Percentiles rank a stretch among this genome's conserved stretches.
Evolutionary conservation across 2,888 invertebrate species (phyloP).

Genomic region (Lasioglossum vierecki): DNA sequence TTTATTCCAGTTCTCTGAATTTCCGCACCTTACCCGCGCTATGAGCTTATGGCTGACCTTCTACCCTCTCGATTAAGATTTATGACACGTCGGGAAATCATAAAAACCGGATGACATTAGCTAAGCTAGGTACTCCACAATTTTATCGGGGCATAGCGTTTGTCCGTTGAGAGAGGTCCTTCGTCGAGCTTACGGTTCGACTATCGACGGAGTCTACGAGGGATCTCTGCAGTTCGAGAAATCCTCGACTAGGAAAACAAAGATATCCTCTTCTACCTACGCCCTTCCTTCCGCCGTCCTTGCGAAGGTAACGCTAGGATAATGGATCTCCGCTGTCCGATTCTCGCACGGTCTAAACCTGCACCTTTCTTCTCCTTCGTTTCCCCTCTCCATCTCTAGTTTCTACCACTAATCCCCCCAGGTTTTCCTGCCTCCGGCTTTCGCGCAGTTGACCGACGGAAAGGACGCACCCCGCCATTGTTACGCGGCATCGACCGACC

Average conservation of each 20-base stretch:
- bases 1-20: too few relatives aligned
- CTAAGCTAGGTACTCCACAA: not conserved
- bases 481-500: slow-evolving; percentile 50
- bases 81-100: too few relatives aligned
- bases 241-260: slow-evolving; percentile 60
- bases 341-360: not conserved
- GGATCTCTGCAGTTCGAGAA: slow-evolving; percentile 44
- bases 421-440: slow-evolving; percentile 16
- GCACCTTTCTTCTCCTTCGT: not conserved
- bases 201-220: slow-evolving; percentile 50
- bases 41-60: too few relatives aligned
- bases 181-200: slow-evolving; percentile 52
- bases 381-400: too few relatives aligned
- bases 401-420: not conserved
- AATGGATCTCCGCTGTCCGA: slow-evolving; percentile 42
- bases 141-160: not conserved
- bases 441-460: slow-evolving; percentile 29
- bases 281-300: slow-evolving; percentile 6
- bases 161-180: slow-evolving; percentile 27
- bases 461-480: slow-evolving; percentile 46
- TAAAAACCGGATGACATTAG: not conserved
- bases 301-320: slow-evolving; percentile 30
- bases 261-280: slow-evolving; percentile 35
- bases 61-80: too few relatives aligned
- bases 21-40: too few relatives aligned